Conservation (phyloP, 1,140 invertebrate genomes). For the Drosophila auraria region DNA sequence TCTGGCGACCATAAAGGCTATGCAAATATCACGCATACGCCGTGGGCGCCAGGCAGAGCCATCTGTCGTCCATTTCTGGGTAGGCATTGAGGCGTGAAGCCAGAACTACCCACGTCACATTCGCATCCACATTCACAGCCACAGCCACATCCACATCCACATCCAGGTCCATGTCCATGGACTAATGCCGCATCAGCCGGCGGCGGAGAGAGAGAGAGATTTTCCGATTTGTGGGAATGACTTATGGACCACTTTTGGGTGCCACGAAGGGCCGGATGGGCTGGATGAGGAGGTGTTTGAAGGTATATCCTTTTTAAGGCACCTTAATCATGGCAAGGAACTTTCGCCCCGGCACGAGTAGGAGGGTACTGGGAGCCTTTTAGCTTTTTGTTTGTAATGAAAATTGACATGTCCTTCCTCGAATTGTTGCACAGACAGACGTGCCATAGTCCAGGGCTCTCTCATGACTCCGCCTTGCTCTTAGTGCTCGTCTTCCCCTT, state of each 20-base stretch:
- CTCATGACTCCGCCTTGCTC: neutral
- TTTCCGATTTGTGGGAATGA: constrained; percentile 60
- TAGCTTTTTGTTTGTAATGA: constrained; percentile 76
- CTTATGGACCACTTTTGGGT: constrained; percentile 48
- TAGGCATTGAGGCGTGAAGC: constrained; percentile 49
- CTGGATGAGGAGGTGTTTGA: neutral
- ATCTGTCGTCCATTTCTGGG: constrained; percentile 42
- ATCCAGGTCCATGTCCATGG: constrained; percentile 9
- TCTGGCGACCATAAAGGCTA: constrained; percentile 44
- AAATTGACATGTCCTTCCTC: constrained; percentile 77
- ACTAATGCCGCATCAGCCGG: constrained; percentile 32
- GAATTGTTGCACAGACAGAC: constrained; percentile 66
- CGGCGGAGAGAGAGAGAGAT: constrained; percentile 32
- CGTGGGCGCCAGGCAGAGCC: constrained; percentile 30
- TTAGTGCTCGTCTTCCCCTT: constrained; percentile 4
- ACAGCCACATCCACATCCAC: constrained; percentile 13
- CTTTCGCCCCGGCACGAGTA: constrained; percentile 24
- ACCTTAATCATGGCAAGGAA: constrained; percentile 54
- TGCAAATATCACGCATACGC: constrained; percentile 55
- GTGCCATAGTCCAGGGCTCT: constrained; percentile 29
- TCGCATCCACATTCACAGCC: constrained; percentile 20
- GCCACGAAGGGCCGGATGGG: neutral
- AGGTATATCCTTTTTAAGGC: constrained; percentile 52
- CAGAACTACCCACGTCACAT: constrained; percentile 53
- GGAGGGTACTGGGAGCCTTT: constrained; percentile 56